A percentile compares a stretch with the other conserved stretches of the same genome.
Evolutionary conservation across 2,113 vertebrate genomes (phyloP).

Genomic region (Beaufortia kweichowensis): DNA sequence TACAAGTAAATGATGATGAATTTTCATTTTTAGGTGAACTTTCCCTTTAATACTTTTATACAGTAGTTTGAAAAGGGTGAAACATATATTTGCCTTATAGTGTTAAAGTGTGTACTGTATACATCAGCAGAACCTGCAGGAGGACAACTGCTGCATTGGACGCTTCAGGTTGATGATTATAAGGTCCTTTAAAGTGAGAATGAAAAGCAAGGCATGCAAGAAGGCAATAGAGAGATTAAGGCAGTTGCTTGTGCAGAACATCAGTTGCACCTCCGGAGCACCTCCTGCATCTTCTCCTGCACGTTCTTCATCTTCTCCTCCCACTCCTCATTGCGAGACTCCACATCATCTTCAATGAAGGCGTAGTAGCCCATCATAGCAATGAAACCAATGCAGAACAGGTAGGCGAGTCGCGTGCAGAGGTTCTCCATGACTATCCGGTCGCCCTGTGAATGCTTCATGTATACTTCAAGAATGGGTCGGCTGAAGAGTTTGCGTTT

Average conservation of each 20-base stretch:
- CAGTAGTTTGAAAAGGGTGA: no score
- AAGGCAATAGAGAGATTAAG: neutral
- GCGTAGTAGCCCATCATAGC: conserved; percentile 75
- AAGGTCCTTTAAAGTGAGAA: neutral
- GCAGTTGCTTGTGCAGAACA: conserved; percentile 6
- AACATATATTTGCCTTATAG: no score
- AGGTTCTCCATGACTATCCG: conserved; percentile 71
- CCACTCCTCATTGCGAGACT: conserved; percentile 73
- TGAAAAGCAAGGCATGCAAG: conserved; percentile 10
- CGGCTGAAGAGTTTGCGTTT: conserved; percentile 74
- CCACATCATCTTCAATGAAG: conserved; percentile 74
- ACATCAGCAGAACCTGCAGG: neutral
- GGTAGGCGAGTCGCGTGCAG: conserved; percentile 75
- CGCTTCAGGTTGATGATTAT: neutral
- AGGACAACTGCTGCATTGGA: neutral
- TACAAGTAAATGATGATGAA: no score
- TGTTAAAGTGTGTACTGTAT: neutral
- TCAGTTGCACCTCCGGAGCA: conserved; percentile 70
- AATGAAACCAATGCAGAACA: conserved; percentile 80
- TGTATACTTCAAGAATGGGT: conserved; percentile 76
- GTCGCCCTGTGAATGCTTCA: conserved; percentile 70
- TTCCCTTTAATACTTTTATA: no score
- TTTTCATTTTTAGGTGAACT: no score
- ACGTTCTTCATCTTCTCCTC: conserved; percentile 73
- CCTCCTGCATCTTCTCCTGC: conserved; percentile 74